Evolutionary conservation across 1,140 invertebrate genomes (phyloP), one percentile per base, ranked within the genome.

Genomic region (Drosophila teissieri): DNA sequence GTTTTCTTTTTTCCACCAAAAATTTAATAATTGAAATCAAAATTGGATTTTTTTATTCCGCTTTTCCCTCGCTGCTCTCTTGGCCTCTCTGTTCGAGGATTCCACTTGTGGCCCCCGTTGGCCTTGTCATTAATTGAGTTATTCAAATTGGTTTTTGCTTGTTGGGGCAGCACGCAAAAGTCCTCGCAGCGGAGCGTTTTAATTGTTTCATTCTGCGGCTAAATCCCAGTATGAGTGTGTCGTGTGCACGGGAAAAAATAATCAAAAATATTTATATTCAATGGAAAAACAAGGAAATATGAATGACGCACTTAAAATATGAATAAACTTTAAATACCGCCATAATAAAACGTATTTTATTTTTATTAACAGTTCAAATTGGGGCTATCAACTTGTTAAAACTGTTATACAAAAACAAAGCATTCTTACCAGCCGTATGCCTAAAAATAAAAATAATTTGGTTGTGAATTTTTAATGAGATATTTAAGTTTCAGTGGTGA

Each of bases 101-200:
- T 62, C 54, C 40, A 58, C 37, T 62, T 56, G 58, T 62, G 39
- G 63, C 52, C 54, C 54, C 57, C 60, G 74, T 27, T 58, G 55
- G 57, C 42, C 69, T 39, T 74, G 49, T 55, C 70, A 80, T 80
- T 80, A 80, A 80, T 80, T 80, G 72, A 80, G 70, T 80, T 80
- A 82, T 82, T 82, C 58, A 82, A 82, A 73, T 81, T 82, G 67
- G 36, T 45, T 44, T 56, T 42, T 62, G 14, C 72, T 76, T 48
- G 64, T 56, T 49, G 36, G 68, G 64, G 68, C 51, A 48, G 68
- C 67, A 40, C 49, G 67, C 42, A 55, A 56, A 70, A 57, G 42
- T 70, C 36, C 64, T 37, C 52, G 65, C 19, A 31, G 24, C 52
- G 36, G 44, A 70, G 49, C 74, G 36, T 74, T 82, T 82, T 81